Evolutionary conservation across 1,140 invertebrate genomes (phyloP), one percentile per base, ranked within the genome.

Genomic region (Lepidotrigona ventralis): DNA sequence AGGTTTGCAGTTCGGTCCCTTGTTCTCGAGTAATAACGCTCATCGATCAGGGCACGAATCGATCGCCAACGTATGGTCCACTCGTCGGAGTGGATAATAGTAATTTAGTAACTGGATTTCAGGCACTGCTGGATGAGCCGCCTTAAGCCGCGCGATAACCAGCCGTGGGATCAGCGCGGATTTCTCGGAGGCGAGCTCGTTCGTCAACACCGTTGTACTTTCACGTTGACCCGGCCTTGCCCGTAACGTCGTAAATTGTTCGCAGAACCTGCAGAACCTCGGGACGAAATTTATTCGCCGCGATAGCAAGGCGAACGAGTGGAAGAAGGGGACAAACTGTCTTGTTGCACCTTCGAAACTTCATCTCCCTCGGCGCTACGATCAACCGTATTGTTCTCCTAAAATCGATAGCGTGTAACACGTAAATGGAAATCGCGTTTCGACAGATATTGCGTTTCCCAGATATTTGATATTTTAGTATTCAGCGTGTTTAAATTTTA

Each of bases 81-180:
- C 39, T 39, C 56, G 26, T 8, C 68, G 15, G 17, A 56, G 26
- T 63, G 60, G 56, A 74, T 82, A 46, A 46, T 46, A 69, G 86
- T 87, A 86, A 86, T 86, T 87, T 63, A 54, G 74, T 82, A 86
- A 86, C 68, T 63, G 83, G 29, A 21, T 5, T n/a, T 12, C n/a
- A n/a, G 46, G 29, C 53, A 72, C 56, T 46, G 60, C 60, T 14
- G 8, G 21, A 11, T 17, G 29, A 78, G 70, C 70, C 51, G n/a
- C 29, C 54, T 29, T 69, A 64, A 84, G 56, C 76, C 78, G 56
- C 68, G 19, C 33, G 53, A 79, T 78, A 82, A 86, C 81, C 63
- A 73, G 33, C 66, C 53, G n/a, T 11, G 29, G 23, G 73, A 83
- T 86, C 69, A 73, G 39, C 54, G 81, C 53, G 60, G 80, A 82